These are phyloP conservation scores for Boulengerochromis microlepis DNA, from an alignment of 2,113 vertebrate genomes.

Conservation along the genomic window DNA sequence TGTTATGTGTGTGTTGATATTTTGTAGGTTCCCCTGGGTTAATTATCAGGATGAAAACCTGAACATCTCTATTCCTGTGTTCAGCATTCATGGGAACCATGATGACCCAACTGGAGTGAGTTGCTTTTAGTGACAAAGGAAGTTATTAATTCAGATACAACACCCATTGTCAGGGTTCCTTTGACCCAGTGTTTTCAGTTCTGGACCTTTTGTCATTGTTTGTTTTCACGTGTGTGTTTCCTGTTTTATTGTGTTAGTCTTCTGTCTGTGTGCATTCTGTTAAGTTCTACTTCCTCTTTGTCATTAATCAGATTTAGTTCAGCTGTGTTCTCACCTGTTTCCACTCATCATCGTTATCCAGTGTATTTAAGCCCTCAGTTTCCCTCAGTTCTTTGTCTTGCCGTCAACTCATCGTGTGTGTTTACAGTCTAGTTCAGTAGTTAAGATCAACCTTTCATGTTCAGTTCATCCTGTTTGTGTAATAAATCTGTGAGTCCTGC, in stretches of 20 bases:
- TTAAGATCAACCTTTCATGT: not conserved
- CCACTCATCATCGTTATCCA: not conserved
- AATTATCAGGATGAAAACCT: constrained; percentile 95
- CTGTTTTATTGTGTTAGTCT: not conserved
- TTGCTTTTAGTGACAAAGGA: not conserved
- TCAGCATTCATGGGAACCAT: constrained; percentile 98
- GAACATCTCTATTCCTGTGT: constrained; percentile 92
- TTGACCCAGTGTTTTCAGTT: not conserved
- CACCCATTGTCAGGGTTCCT: not conserved
- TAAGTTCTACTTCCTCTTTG: not conserved
- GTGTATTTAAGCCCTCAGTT: not conserved
- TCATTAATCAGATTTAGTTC: not conserved
- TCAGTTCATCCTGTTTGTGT: not conserved
- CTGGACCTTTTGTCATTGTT: not conserved
- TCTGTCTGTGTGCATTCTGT: not conserved
- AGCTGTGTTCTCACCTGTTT: not conserved
- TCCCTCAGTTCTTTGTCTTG: not conserved
- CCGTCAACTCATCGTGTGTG: not conserved
- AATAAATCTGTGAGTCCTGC: not conserved
- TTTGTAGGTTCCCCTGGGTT: constrained; percentile 91
- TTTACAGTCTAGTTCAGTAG: not conserved
- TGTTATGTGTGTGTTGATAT: not conserved
- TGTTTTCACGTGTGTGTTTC: not conserved
- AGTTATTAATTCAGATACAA: not conserved
- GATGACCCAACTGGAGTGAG: constrained; percentile 98